Conservation (phyloP, 2,797 vertebrate species). For the Helarctos malayanus region DNA sequence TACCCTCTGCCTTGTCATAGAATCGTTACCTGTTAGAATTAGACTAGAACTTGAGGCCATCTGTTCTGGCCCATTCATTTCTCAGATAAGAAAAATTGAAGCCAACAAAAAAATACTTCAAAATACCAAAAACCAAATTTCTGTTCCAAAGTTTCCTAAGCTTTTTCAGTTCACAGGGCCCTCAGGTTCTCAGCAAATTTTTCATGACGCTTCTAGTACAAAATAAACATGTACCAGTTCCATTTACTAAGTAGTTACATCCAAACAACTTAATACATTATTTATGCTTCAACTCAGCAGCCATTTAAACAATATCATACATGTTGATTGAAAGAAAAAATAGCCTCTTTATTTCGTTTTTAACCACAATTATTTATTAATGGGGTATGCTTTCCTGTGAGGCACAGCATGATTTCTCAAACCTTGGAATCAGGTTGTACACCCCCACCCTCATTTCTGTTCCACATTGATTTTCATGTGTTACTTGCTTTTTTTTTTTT, state of each 20-base stretch:
- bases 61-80: not conserved
- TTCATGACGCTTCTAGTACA: not conserved
- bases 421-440: not conserved
- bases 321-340: constrained; percentile 3
- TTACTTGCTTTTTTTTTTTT: not conserved
- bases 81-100: constrained; percentile 11
- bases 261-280: not conserved
- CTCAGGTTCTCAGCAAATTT: not conserved
- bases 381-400: not conserved
- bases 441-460: not conserved
- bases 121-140: not conserved
- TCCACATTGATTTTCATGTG: not conserved
- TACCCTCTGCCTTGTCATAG: not conserved
- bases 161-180: not conserved
- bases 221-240: not conserved
- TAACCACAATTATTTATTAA: not conserved
- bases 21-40: not conserved
- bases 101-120: not conserved
- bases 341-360: not conserved
- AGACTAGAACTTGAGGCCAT: not conserved
- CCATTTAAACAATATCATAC: not conserved
- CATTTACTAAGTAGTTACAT: constrained; percentile 1
- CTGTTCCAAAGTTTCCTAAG: not conserved
- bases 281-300: not conserved
- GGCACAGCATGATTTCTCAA: not conserved